These are phyloP conservation scores for Amphiduros pacificus DNA, from an alignment of 2,888 invertebrate species.

Conservation along the genomic window DNA sequence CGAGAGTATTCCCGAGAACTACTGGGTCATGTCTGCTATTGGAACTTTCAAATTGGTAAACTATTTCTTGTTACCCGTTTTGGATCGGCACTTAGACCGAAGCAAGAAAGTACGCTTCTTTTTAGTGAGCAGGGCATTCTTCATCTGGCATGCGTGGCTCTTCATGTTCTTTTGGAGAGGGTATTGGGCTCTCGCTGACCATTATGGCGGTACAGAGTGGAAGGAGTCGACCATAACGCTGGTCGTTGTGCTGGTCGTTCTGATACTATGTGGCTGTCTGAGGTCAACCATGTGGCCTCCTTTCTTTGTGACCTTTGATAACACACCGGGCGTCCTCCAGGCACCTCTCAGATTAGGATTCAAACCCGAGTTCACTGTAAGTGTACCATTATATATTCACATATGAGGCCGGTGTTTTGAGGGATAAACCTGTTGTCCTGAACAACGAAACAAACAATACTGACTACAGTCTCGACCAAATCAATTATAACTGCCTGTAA, in stretches of 20 bases:
- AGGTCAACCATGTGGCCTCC: conserved; percentile 15
- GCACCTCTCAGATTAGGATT: background rate
- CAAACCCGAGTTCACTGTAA: too few species aligned
- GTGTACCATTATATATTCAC: too few species aligned
- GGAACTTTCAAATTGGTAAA: conserved; percentile 1
- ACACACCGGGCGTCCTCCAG: background rate
- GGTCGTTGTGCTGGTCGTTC: background rate
- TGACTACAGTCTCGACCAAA: too few species aligned
- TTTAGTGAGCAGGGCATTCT: too few species aligned
- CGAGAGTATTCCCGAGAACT: background rate
- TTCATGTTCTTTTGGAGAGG: conserved; percentile 9
- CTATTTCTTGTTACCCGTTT: background rate
- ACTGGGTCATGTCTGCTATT: background rate
- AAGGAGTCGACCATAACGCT: background rate
- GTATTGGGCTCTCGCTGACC: background rate
- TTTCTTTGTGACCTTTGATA: conserved; percentile 6
- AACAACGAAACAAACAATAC: too few species aligned
- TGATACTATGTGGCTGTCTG: background rate
- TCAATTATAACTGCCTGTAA: too few species aligned
- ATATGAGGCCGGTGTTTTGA: too few species aligned
- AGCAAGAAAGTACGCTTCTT: background rate
- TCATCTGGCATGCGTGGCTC: background rate
- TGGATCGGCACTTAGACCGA: background rate
- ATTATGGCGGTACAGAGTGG: background rate
- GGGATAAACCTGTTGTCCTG: too few species aligned